Conservation (phyloP, 1,140 invertebrate species). For the Apocrypta bakeri region DNA sequence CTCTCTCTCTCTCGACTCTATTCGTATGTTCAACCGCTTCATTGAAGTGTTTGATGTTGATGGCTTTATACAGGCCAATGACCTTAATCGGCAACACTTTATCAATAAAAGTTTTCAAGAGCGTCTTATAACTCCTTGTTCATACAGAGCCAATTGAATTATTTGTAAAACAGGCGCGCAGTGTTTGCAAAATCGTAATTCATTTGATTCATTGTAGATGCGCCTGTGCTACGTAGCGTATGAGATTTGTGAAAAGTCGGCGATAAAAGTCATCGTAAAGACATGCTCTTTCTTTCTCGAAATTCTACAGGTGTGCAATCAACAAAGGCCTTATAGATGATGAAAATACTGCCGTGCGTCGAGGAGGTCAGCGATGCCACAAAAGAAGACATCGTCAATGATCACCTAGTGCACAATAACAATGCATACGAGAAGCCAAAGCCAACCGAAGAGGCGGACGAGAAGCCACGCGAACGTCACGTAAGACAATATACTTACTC, state of each 20-base stretch:
- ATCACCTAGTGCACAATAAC: constrained; percentile 62
- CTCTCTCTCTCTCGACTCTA: not conserved
- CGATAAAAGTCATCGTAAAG: too few relatives aligned
- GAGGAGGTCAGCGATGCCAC: constrained; percentile 65
- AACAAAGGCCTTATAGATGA: constrained; percentile 61
- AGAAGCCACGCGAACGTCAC: not conserved
- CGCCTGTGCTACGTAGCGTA: too few relatives aligned
- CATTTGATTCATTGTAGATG: too few relatives aligned
- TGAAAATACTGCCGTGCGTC: constrained; percentile 72
- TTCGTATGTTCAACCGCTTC: not conserved
- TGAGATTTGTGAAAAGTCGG: too few relatives aligned
- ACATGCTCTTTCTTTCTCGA: too few relatives aligned
- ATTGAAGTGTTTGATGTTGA: not conserved
- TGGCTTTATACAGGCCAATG: not conserved
- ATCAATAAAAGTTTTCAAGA: constrained; percentile 25
- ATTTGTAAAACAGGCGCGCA: too few relatives aligned
- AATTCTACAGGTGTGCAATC: constrained; percentile 20
- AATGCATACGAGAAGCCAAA: constrained; percentile 50
- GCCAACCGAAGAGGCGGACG: not conserved
- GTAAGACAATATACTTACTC: not conserved
- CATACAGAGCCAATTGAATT: not conserved
- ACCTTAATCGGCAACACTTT: constrained; percentile 17
- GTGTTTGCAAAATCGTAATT: too few relatives aligned
- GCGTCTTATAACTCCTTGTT: not conserved
- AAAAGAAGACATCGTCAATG: constrained; percentile 59